Evolutionary conservation across 2,797 vertebrate species (phyloP), one percentile per base, ranked within the genome.

Genomic region (Euphonia xanthogaster): DNA sequence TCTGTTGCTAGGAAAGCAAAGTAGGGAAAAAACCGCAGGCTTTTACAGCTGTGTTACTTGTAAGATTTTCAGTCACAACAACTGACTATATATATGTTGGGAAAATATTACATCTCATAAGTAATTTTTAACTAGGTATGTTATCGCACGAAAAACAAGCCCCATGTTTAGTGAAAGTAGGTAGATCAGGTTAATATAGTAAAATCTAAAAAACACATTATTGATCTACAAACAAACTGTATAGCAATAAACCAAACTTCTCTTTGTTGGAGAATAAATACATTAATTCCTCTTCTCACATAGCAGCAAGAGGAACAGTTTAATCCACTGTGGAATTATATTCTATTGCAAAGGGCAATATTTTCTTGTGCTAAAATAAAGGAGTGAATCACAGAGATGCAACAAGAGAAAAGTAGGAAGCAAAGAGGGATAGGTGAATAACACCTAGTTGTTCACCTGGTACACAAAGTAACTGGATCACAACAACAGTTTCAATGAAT

Each of bases 21-120:
- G 3, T 13, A 50, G 67, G 14, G 10, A 21, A 40, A 80, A n/a
- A 28, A 5, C 0, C 1, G 15, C 7, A 39, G 7, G 20, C 8
- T 55, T 55, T 57, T 27, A 57, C 7, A 14, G 42, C 21, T 50
- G 4, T 9, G 2, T 47, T 44, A 78, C 18, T 37, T 18, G 1
- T 61, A 47, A 73, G 40, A 65, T 31, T 55, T 75, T 57, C 2
- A 1, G 8, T 54, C 25, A 37, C 31, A 74, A 20, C 2, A 4
- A 33, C 6, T n/a, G 65, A 35, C 11, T 31, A 24, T 5, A 0
- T 23, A 22, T 37, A 10, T 42, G 2, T 14, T 42, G 17, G 31
- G 57, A 86, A 88, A 85, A 62, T 11, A 72, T 12, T 30, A 75
- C 42, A 51, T 20, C 6, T 27, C 51, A 44, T 0, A 4, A 8